These are phyloP conservation scores for Drosophila putrida DNA, from an alignment of 2,888 invertebrate species.

Conservation along the genomic window DNA sequence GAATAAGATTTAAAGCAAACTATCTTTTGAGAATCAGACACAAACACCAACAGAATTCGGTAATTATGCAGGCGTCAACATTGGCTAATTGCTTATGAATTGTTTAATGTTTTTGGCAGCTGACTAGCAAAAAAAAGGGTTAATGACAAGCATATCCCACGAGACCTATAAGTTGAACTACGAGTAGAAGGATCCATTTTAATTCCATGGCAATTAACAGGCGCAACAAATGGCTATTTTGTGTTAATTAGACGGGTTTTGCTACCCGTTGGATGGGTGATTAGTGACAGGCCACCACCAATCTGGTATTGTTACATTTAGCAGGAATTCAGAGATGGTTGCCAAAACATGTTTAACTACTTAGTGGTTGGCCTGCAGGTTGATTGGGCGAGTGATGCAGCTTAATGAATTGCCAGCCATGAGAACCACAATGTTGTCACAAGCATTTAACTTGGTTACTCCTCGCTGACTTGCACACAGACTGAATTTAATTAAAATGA, in stretches of 20 bases:
- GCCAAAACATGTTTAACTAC: constrained; percentile 51
- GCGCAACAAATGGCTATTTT: constrained; percentile 73
- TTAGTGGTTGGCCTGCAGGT: constrained; percentile 36
- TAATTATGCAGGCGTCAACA: constrained; percentile 62
- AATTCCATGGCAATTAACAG: constrained; percentile 56
- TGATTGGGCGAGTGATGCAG: constrained; percentile 37
- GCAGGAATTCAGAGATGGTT: constrained; percentile 22
- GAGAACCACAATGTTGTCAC: constrained; percentile 46
- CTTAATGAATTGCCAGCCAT: constrained; percentile 41
- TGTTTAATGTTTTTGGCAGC: constrained; percentile 67
- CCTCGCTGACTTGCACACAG: constrained; percentile 9
- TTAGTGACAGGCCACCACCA: constrained; percentile 41
- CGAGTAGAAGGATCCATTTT: constrained; percentile 1
- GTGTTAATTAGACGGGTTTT: constrained; percentile 58
- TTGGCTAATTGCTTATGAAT: constrained; percentile 72
- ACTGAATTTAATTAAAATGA: constrained; percentile 52
- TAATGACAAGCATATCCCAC: constrained; percentile 59
- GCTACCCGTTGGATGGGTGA: constrained; percentile 22
- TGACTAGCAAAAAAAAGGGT: constrained; percentile 66
- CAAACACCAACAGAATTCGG: constrained; percentile 42
- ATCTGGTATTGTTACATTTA: constrained; percentile 35
- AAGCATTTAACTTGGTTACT: constrained; percentile 24
- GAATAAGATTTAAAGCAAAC: too few species aligned
- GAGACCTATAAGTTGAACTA: constrained; percentile 38
- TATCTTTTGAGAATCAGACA: neutral